phyloP scores from a whole-genome alignment of 1,140 invertebrate species.

The Zaprionus ornatus region DNA sequence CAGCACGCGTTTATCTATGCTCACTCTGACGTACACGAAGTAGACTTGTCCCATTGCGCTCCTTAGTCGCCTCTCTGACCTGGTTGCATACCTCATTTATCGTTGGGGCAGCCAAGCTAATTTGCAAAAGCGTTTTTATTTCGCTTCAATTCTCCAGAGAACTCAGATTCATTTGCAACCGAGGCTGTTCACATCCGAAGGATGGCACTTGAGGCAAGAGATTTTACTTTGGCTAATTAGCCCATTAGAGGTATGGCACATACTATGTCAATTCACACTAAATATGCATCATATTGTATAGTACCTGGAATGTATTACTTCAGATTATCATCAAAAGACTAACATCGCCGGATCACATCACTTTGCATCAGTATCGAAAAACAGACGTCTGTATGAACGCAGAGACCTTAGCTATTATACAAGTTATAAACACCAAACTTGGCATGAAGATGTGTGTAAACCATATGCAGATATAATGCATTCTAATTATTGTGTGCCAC shows the following conservation, averaged over 20 bases:
- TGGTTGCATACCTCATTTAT: slow-evolving; percentile 20
- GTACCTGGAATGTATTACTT: too few species aligned
- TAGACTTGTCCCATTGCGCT: not conserved
- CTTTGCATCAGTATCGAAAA: too few species aligned
- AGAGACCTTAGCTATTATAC: too few species aligned
- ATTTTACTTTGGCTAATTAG: not conserved
- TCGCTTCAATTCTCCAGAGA: not conserved
- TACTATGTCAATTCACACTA: too few species aligned
- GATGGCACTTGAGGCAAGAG: not conserved
- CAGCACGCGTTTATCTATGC: not conserved
- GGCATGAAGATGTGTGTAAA: too few species aligned
- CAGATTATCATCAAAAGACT: too few species aligned
- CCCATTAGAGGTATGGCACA: too few species aligned
- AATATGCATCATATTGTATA: too few species aligned
- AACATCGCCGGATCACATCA: too few species aligned
- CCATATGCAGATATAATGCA: not conserved
- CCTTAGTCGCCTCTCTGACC: slow-evolving; percentile 6
- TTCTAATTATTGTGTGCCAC: not conserved
- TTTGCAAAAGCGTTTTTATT: slow-evolving; percentile 8
- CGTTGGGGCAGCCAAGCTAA: slow-evolving; percentile 7
- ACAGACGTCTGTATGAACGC: too few species aligned
- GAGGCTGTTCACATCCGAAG: not conserved
- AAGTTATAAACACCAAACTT: too few species aligned
- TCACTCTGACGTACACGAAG: not conserved
- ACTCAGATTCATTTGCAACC: not conserved